Evolutionary conservation across 2,797 vertebrate genomes (phyloP), one percentile per base, ranked within the genome.

Genomic region (Furcifer pardalis): DNA sequence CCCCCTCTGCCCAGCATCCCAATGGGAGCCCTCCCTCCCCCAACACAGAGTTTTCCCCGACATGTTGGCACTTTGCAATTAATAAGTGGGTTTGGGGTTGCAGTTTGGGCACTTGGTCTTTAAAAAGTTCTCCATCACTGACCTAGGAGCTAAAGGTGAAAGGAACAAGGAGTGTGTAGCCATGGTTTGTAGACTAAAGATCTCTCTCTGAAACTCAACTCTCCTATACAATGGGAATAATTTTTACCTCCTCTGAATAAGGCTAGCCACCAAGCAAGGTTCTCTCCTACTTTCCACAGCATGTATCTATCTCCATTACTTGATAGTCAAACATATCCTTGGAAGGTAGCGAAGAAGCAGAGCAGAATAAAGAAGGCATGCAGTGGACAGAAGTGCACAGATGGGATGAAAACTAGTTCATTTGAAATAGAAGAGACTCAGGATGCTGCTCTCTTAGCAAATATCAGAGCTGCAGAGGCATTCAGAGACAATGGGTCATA

Each of bases 391-490:
- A 42, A 46, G 19, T 30, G 19, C 27, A 66, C 35, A 69, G 37
- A 32, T 56, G 65, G 46, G 35, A 52, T 59, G 80, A 32, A 32
- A 56, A n/a, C 35, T 63, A 17, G 44, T 80, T 76, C 62, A 37
- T 84, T n/a, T 62, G 7, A 59, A 32, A 52, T 30, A 62, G 30
- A 17, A 1, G 59, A 65, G 10, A 52, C 44, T 42, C 56, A 56
- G 35, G 77, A 42, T 44, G 44, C 52, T 56, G 52, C 52, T 56
- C 21, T 46, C 78, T 56, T 56, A 23, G 19, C 60, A 32, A 52
- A 65, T 60, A 56, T 80, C 71, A 79, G 62, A 76, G 81, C 84
- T 42, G 62, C 79, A 21, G 59, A 77, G 63, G 10, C 56, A 77
- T 60, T 42, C 49, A 75, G 30, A n/a, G 42, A 69, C 10, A 56